phyloP scores from a whole-genome alignment of 2,888 invertebrate genomes.

The Liopterus haemorrhoidalis region DNA sequence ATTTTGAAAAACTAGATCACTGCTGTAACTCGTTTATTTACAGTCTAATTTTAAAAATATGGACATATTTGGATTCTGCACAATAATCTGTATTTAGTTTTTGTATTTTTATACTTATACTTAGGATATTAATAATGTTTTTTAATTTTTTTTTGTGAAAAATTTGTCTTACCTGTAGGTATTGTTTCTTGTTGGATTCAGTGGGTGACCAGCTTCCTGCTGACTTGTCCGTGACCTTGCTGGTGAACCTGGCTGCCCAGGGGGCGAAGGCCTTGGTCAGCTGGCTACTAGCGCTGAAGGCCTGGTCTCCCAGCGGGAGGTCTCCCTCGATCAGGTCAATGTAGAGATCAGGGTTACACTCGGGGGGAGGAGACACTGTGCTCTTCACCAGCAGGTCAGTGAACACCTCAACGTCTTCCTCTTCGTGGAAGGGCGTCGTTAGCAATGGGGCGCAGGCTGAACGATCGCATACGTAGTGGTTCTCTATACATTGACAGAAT shows the following conservation, averaged over 20 bases:
- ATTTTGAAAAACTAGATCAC: too few species aligned
- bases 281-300: slow-evolving; percentile 56
- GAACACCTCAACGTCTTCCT: too few species aligned
- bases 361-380: too few species aligned
- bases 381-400: too few species aligned
- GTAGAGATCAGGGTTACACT: too few species aligned
- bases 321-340: slow-evolving; percentile 28
- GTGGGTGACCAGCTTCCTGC: slow-evolving; percentile 67
- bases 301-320: slow-evolving; percentile 48
- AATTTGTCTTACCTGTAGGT: slow-evolving; percentile 55
- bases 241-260: slow-evolving; percentile 49
- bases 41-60: too few species aligned
- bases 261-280: slow-evolving; percentile 50
- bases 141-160: too few species aligned
- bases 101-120: too few species aligned
- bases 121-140: too few species aligned
- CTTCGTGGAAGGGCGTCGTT: slow-evolving; percentile 21
- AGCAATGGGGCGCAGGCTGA: slow-evolving; percentile 44
- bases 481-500: slow-evolving; percentile 75
- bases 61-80: too few species aligned
- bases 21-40: too few species aligned
- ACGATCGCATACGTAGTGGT: slow-evolving; percentile 64
- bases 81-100: too few species aligned
- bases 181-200: slow-evolving; percentile 56
- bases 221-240: slow-evolving; percentile 37